Evolutionary conservation across 2,797 vertebrate genomes (phyloP).

Genomic region (Onychomys torridus): DNA sequence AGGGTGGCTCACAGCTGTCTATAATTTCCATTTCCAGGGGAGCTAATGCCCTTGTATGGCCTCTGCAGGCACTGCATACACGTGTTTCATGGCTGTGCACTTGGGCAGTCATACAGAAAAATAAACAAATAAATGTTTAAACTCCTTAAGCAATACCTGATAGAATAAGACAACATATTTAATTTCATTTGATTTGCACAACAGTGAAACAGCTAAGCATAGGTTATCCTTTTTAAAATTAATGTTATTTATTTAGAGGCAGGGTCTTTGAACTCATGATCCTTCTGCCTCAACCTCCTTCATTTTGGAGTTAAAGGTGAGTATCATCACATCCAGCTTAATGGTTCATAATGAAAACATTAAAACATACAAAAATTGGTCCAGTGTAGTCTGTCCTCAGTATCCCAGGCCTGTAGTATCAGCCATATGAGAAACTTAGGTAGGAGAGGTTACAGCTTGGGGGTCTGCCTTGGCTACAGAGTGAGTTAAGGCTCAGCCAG

Average conservation of each 20-base stretch:
- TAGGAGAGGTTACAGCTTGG: not conserved
- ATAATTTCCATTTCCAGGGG: too few relatives aligned
- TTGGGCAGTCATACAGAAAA: not conserved
- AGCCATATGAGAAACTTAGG: not conserved
- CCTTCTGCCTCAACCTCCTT: not conserved
- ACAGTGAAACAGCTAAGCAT: not conserved
- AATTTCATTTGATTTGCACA: not conserved
- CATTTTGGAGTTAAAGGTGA: not conserved
- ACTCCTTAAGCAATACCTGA: not conserved
- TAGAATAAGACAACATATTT: not conserved
- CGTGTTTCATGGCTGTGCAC: not conserved
- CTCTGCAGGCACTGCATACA: not conserved
- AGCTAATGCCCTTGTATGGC: not conserved
- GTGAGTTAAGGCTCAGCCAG: not conserved
- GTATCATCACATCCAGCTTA: not conserved
- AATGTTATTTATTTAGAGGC: not conserved
- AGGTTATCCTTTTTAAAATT: not conserved
- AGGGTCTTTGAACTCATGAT: not conserved
- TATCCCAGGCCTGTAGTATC: not conserved
- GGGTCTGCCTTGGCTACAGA: not conserved
- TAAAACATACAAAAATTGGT: not conserved
- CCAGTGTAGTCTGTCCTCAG: not conserved
- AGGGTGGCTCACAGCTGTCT: not conserved
- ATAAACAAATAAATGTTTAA: not conserved
- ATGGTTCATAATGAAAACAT: conserved; percentile 2